phyloP scores from a whole-genome alignment of 2,797 vertebrate genomes.

The Clamator glandarius region DNA sequence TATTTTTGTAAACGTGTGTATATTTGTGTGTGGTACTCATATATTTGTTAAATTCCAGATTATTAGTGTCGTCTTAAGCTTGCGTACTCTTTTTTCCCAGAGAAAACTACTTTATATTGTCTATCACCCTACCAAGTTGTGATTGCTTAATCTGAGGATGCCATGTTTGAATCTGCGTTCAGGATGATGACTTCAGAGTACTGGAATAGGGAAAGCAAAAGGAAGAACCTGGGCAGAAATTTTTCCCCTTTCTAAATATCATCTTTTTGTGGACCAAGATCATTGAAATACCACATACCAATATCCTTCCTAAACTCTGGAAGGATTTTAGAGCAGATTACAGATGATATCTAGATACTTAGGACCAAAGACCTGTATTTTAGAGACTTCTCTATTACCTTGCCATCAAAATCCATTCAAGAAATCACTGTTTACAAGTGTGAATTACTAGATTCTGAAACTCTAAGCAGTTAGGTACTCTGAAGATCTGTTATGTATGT shows the following conservation, averaged over 20 bases:
- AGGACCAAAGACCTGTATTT: background rate
- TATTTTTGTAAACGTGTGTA: background rate
- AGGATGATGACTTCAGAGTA: background rate
- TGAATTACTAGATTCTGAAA: background rate
- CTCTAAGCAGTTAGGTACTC: background rate
- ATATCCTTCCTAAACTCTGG: background rate
- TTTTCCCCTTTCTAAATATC: background rate
- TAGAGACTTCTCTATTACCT: background rate
- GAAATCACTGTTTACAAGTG: rapidly evolving
- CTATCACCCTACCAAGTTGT: background rate
- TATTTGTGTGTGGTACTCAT: rapidly evolving
- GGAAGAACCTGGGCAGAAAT: background rate
- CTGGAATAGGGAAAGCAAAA: background rate
- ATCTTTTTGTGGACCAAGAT: background rate
- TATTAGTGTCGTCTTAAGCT: background rate
- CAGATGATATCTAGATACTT: background rate
- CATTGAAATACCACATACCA: background rate
- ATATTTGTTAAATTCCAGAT: background rate
- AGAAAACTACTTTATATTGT: background rate
- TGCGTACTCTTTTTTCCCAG: background rate
- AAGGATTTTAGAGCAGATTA: background rate
- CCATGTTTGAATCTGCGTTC: background rate
- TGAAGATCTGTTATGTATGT: background rate
- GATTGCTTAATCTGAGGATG: background rate
- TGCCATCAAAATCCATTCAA: background rate